These are phyloP conservation scores for Malurus cyaneus DNA, from an alignment of 2,113 vertebrate species.

Conservation along the genomic window DNA sequence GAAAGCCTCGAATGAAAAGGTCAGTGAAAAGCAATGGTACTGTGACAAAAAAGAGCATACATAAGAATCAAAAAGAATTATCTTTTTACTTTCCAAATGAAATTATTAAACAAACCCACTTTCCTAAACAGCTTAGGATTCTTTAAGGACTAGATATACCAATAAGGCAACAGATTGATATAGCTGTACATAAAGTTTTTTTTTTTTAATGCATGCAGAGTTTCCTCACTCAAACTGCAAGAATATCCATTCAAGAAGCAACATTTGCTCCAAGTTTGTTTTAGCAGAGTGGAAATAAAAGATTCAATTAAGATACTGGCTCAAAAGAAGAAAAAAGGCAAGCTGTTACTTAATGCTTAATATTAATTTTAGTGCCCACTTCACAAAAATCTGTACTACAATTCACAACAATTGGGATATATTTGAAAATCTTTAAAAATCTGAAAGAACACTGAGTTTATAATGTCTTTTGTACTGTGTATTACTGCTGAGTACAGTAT, in stretches of 20 bases:
- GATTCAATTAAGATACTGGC: not conserved
- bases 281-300: not conserved
- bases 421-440: not conserved
- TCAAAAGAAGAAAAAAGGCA: not conserved
- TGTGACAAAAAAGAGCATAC: not conserved
- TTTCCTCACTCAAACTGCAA: not conserved
- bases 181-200: accelerated
- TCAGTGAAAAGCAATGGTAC: not conserved
- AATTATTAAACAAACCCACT: not conserved
- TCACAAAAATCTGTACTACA: not conserved
- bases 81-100: not conserved
- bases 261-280: not conserved
- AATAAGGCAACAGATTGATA: not conserved
- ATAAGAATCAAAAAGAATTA: not conserved
- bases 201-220: not conserved
- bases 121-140: not conserved
- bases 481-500: not conserved
- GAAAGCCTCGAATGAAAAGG: not conserved
- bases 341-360: not conserved
- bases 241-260: not conserved
- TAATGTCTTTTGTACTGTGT: not conserved
- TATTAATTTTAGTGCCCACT: not conserved
- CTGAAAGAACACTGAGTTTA: not conserved
- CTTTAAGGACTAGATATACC: not conserved
- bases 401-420: not conserved